Evolutionary conservation across 2,797 vertebrate genomes (phyloP), one percentile per base, ranked within the genome.

Genomic region (Urophycis tenuis): DNA sequence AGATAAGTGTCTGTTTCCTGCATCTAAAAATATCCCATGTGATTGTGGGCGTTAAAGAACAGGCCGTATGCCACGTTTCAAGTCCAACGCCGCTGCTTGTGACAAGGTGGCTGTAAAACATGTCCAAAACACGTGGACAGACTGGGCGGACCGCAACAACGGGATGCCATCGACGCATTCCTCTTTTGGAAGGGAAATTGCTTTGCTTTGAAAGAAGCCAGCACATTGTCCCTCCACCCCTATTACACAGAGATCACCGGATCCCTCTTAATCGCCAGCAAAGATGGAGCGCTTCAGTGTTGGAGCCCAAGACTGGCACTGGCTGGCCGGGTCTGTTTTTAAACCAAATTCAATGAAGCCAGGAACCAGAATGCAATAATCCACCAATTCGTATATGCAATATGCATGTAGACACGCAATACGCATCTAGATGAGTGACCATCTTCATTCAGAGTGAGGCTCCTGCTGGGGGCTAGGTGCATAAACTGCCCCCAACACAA

Each of bases 1-100:
- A 81, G 82, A 87, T 79, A 75, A 83, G 77, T 45, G 10, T 83
- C 80, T 80, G 81, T 78, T 85, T 86, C 83, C 81, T 78, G 81
- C 72, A 60, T 81, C 82, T 85, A 87, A 84, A 87, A 86, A 84
- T 85, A 82, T 73, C 53, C 39, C 78, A 80, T 74, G 60, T 74
- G 72, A 74, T 67, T 41, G 69, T 19, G 19, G 49, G 81, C 80
- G 78, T 73, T 73, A 80, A 72, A 80, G 72, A 75, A 73, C n/a
- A 60, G 67, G 77, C 64, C 75, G 45, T 79, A 29, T 29, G 45
- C 64, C 69, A 75, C 67, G 72, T 75, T 73, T 15, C 34, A 73
- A 19, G 36, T 22, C 10, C 12, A 41, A 36, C 12, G 34, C n/a
- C 36, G n/a, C 2, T 25, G 34, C 19, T 39, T 22, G 5, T 11